phyloP scores from a whole-genome alignment of 2,888 invertebrate species.

The Vanessa cardui region DNA sequence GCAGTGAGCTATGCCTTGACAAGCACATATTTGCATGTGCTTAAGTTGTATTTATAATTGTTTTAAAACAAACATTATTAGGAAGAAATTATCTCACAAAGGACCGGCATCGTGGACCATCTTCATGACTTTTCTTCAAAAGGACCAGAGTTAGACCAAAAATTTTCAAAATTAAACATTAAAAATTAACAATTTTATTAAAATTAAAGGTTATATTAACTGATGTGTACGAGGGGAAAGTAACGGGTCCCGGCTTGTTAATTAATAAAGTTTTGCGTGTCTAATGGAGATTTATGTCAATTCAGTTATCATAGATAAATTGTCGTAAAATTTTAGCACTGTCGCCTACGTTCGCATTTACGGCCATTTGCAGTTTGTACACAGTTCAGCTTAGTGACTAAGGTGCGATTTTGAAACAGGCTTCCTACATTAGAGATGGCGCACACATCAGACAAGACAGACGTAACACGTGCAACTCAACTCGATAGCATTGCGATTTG shows the following conservation, averaged over 20 bases:
- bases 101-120: too few species aligned
- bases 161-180: too few species aligned
- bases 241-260: neutral
- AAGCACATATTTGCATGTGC: neutral
- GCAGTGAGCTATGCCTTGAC: too few species aligned
- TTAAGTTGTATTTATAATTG: too few species aligned
- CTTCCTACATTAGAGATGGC: conserved; percentile 37
- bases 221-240: neutral
- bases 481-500: neutral
- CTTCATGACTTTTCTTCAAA: too few species aligned
- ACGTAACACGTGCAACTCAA: neutral
- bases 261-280: conserved; percentile 25
- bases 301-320: conserved; percentile 42
- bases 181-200: too few species aligned
- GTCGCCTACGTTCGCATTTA: conserved; percentile 52
- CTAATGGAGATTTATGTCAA: conserved; percentile 39
- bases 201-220: neutral
- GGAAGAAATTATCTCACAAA: too few species aligned
- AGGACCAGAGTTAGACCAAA: too few species aligned
- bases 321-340: conserved; percentile 61
- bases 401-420: conserved; percentile 47
- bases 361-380: conserved; percentile 40
- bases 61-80: too few species aligned
- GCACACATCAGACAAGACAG: conserved; percentile 19
- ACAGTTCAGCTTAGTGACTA: conserved; percentile 45